Evolutionary conservation across 92 coral and sea anemone genomes (phyloP).

Genomic region (Umimayanthus chanpuru): DNA sequence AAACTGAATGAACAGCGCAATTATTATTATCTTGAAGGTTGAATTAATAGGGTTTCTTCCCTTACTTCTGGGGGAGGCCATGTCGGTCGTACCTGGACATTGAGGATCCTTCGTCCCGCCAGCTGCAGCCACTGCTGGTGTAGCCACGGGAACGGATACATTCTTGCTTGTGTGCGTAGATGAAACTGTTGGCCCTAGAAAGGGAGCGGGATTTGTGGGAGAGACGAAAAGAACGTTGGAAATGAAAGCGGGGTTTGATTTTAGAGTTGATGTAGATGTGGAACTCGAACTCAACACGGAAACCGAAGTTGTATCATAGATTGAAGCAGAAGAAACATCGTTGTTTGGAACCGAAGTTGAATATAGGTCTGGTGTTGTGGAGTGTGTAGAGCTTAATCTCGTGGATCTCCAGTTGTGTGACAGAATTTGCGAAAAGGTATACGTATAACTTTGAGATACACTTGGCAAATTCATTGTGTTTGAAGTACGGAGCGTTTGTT

Average conservation of each 20-base stretch:
- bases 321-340: neutral
- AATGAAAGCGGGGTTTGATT: neutral
- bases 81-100: slow-evolving; percentile 26
- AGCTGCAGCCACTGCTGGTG: neutral
- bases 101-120: neutral
- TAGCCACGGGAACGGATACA: neutral
- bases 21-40: neutral
- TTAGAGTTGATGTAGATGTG: neutral
- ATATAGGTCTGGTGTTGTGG: neutral
- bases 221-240: neutral
- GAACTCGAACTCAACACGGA: neutral
- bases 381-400: neutral
- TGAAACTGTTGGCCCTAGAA: neutral
- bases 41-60: neutral
- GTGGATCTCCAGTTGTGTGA: neutral
- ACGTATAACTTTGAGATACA: neutral
- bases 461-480: neutral
- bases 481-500: neutral
- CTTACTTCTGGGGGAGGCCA: neutral
- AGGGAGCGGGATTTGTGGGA: neutral
- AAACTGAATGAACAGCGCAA: neutral
- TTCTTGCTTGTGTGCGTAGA: neutral
- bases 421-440: neutral
- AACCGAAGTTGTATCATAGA: neutral
- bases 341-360: neutral